phyloP scores from a whole-genome alignment of 2,113 vertebrate genomes.

The Himantopus leucocephalus region DNA sequence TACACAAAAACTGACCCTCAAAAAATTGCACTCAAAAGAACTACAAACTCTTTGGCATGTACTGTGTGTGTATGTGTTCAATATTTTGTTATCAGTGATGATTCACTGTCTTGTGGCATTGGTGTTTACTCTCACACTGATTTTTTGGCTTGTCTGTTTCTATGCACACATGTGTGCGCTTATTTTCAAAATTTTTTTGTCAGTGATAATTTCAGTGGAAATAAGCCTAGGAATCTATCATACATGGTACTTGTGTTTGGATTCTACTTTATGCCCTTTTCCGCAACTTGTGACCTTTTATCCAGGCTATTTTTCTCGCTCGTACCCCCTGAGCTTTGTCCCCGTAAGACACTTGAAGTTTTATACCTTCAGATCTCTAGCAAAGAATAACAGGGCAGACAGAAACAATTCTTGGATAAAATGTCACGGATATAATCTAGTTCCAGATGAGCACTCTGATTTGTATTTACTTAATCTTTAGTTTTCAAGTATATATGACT shows the following conservation, averaged over 20 bases:
- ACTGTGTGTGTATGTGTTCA: background rate
- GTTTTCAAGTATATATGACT: background rate
- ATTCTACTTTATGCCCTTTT: conserved; percentile 33
- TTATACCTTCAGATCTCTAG: conserved; percentile 36
- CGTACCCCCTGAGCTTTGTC: background rate
- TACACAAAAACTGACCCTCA: background rate
- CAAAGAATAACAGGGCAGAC: conserved; percentile 31
- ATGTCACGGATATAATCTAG: conserved; percentile 20
- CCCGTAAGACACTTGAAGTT: conserved; percentile 35
- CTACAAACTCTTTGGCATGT: background rate
- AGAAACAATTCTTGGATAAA: conserved; percentile 39
- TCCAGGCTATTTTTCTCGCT: conserved; percentile 7
- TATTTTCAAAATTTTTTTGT: background rate
- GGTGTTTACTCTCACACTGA: background rate
- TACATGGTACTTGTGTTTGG: background rate
- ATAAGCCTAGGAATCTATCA: background rate
- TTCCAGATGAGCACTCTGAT: background rate
- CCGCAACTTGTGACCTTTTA: conserved; percentile 32
- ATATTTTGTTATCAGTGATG: background rate
- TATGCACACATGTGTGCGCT: background rate
- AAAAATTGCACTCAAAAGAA: background rate
- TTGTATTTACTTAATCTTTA: conserved; percentile 17
- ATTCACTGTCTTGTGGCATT: background rate
- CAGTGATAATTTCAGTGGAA: background rate
- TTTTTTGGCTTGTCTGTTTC: background rate